Base-by-base conservation (phyloP, 2,797 vertebrate genomes). In the Centropyge bicolor region DNA sequence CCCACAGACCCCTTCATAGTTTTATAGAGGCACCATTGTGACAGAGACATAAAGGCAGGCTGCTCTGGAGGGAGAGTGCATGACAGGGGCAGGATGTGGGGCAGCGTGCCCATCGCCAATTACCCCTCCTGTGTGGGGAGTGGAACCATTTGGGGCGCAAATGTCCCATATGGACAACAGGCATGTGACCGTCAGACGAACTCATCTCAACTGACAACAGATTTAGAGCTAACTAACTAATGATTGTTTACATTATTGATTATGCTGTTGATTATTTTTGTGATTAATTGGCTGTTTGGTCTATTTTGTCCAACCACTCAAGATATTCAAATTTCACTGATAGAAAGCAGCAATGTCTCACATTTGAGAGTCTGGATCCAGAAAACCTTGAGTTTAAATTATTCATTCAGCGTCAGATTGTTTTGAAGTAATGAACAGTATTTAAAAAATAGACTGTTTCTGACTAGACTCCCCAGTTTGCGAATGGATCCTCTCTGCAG, bases 11-110 rank as follows among this genome's bases (percentile, higher is more conserved):
- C 57, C 63, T 62, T 73, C 61, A 60, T 73, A 31, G 72, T 63
- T 80, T 81, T 75, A 88, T 82, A 82, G 83, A 86, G 86, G 74
- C 76, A 14, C 76, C 79, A 89, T 85, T 87, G 87, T 89, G 81
- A 83, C 70, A 22, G 67, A 63, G 70, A 67, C 85, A 83, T 82
- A 71, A 86, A 80, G 60, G 86, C 80, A 78, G 63, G 6, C 49
- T 73, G 65, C 75, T 56, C 66, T 72, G 59, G 56, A 81, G 76
- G 46, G 80, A 70, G 57, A 77, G 74, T 66, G 66, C 82, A 86
- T 36, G 66, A 66, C 81, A 76, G 82, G 54, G 74, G n/a, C 68
- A 80, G 70, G 75, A 63, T 75, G 10, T 72, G 78, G 76, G 78
- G 80, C 43, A 82, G 56, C 49, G 24, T 65, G 86, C 74, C 74